phyloP scores from a whole-genome alignment of 2,113 vertebrate genomes.

The Pitta sordida region DNA sequence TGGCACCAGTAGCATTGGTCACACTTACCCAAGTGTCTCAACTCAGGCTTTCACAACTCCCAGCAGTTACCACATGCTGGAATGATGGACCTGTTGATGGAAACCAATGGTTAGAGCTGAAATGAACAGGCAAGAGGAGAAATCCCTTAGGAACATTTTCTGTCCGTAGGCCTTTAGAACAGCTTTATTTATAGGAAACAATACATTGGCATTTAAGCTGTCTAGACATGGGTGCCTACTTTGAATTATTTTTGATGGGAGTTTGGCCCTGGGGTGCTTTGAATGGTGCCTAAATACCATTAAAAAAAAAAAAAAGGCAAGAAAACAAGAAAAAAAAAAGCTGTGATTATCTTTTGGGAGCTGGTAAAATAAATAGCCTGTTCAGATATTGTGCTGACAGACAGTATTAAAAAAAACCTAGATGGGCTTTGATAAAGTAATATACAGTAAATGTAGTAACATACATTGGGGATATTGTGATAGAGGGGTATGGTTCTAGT shows the following conservation, averaged over 20 bases:
- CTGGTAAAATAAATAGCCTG: not conserved
- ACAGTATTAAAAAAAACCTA: not conserved
- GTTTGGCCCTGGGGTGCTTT: not conserved
- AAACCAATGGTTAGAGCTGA: not conserved
- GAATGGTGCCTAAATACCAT: not conserved
- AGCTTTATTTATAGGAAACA: not conserved
- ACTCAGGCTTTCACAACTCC: not conserved
- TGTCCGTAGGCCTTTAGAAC: not conserved
- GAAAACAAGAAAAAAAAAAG: fast-evolving
- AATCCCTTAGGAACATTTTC: not conserved
- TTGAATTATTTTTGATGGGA: not conserved
- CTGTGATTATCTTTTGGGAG: not conserved
- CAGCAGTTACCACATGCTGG: not conserved
- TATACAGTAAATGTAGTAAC: not conserved
- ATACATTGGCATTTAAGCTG: not conserved
- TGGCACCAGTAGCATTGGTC: not conserved
- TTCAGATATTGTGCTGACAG: not conserved
- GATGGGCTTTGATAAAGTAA: not conserved
- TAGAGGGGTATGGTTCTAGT: not conserved
- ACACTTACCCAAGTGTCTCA: not conserved
- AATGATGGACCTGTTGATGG: not conserved
- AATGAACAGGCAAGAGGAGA: not conserved
- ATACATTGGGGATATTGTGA: not conserved
- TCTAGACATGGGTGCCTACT: not conserved
- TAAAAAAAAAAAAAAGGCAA: fast-evolving